Base-by-base conservation (phyloP, 1,140 invertebrate genomes). In the Drosophila setifemur region DNA sequence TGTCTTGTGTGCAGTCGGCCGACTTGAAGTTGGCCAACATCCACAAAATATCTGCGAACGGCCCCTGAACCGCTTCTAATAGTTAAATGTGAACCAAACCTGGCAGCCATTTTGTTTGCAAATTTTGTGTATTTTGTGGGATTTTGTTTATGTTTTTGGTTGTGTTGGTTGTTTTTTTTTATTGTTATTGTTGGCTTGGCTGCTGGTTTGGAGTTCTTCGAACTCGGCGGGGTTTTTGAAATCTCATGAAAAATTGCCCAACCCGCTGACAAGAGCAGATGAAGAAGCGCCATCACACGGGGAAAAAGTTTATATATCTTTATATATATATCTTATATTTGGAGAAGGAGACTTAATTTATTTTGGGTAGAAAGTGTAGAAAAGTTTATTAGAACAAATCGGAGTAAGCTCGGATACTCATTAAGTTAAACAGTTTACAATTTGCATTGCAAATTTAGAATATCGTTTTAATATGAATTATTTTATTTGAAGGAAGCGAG, bases 201-300 rank as follows among this genome's bases (percentile, higher is more conserved):
- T 23, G 23, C 11, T 11, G 47, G 18, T 50, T 19, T 44, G 28
- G 69, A 72, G 69, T 72, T 72, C 69, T 72, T 72, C 69, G 69
- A 72, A 72, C 69, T 72, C 68, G 49, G 26, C 58, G 61, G 61
- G 48, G 57, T 54, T 72, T 72, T 53, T 54, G 35, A 42, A 37
- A 66, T 40, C 8, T 61, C 45, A 47, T 70, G 47, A 70, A 70
- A 71, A 61, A 71, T 72, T 72, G 33, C 67, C 66, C 67, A 71
- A 66, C 57, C 42, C 37, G 57, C 28, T 31, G 23, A 40, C 33
- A 37, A 37, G 42, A 25, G 42, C 42, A 44, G 19, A 23, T n/a
- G 37, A 61, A 58, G 57, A 60, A 55, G 57, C 55, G 26, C 37
- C 57, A 58, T 44, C 37, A 26, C 37, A 58, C 37, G 26, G 53